Percentiles rank a stretch among this genome's conserved stretches.
phyloP scores from a whole-genome alignment of 2,797 vertebrate genomes.

The Bucorvus abyssinicus region DNA sequence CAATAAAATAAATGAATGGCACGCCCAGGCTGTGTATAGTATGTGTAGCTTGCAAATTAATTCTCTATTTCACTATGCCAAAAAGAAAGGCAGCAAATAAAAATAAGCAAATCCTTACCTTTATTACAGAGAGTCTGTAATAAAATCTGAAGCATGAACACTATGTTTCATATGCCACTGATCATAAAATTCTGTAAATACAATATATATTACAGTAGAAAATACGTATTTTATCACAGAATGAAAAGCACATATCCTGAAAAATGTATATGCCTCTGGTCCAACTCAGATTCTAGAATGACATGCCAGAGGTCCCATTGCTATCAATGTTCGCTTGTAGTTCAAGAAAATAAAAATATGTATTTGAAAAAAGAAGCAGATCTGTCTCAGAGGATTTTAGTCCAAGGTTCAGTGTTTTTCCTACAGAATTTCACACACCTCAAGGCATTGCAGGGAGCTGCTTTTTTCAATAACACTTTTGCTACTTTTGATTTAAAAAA shows the following conservation, averaged over 20 bases:
- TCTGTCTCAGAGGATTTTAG: background rate
- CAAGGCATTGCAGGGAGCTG: background rate
- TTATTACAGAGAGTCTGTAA: background rate
- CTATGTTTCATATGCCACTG: background rate
- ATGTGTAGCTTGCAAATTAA: background rate
- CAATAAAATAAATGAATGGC: background rate
- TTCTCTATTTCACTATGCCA: background rate
- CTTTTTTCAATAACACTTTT: background rate
- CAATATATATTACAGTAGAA: background rate
- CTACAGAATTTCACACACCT: background rate
- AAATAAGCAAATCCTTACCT: background rate
- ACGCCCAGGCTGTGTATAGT: background rate
- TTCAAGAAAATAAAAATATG: constrained; percentile 28
- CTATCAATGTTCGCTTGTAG: constrained; percentile 3
- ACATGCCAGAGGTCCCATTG: constrained; percentile 13
- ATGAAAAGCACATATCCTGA: background rate
- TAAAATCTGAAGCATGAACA: background rate
- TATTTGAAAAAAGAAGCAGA: constrained; percentile 48
- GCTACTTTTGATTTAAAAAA: background rate
- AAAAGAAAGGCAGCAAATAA: background rate
- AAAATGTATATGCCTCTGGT: background rate
- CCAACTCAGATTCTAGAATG: background rate
- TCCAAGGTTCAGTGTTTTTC: background rate
- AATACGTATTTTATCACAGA: background rate
- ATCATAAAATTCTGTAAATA: background rate